Evolutionary conservation across 2,797 vertebrate genomes (phyloP), one percentile per base, ranked within the genome.

Genomic region (Pipistrellus nathusii): DNA sequence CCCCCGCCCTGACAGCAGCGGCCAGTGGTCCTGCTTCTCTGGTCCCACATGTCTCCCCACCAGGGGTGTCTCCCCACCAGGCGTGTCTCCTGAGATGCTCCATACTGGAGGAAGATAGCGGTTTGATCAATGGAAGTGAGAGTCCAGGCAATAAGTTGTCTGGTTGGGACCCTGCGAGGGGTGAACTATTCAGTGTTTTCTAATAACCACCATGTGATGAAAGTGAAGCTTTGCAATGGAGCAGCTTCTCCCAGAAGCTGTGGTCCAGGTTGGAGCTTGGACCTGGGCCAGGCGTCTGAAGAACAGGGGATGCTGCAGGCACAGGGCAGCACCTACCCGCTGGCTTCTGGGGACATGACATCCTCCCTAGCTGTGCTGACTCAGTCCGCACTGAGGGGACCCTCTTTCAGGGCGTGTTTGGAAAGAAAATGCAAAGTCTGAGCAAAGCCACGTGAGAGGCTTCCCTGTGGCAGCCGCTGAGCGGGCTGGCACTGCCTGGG

Each of bases 231-330:
- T 46, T 48, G 32, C 27, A 8, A 14, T 27, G 55, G 57, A 91
- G 81, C 62, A 78, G 77, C 76, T 81, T 96, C 77, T 82, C 88
- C 53, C 87, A 88, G 94, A 44, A 86, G 23, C 46, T 87, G 12
- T 14, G 18, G 30, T 75, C 10, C 46, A 32, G 66, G 3, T 11
- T 64, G 71, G 75, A 46, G 62, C 77, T 91, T 91, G 95, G 57
- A 51, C 17, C 23, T 46, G 2, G 32, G 82, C 69, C 69, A 23
- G 6, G 75, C 71, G 55, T 55, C 2, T 25, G 81, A 48, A 10
- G 6, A 59, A 10, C 23, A 44, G 38, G 35, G 35, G 44, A 44
- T 11, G 44, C 11, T 25, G 27, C 27, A 62, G 59, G 62, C 30
- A 14, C 30, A 64, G 30, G 59, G 7, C 0, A 4, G 25, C n/a